Evolutionary conservation across 2,113 vertebrate species (phyloP), one percentile per base, ranked within the genome.

Genomic region (Ammodytes marinus): DNA sequence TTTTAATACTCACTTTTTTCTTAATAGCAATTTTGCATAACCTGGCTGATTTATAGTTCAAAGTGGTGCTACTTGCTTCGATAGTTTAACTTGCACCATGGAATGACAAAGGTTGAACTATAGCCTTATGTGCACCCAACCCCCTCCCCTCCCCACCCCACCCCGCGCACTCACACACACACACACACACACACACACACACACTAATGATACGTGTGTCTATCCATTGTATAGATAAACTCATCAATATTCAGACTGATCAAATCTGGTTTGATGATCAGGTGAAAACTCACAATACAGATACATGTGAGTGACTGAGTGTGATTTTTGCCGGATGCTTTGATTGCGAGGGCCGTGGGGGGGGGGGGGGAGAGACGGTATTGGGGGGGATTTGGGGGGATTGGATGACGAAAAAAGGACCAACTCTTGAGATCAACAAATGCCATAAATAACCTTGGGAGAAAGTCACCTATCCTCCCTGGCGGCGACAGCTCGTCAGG

Each of bases 401-500:
- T 3, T 50, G 55, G 59, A 86, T 17, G 73, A 82, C 4, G 10
- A 74, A 74, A 74, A 74, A 77, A 74, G 61, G 77, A 79, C 77
- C 57, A 60, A 80, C 63, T 74, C 40, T 42, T 67, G 93, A 95
- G 96, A 96, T 95, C 95, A 96, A 95, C 95, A 79, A 27, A 92
- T 91, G 91, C 94, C 94, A 95, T 91, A 93, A 94, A 95, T 92
- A 95, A 95, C 94, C 96, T 90, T 97, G 96, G 91, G 93, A 90
- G 93, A 96, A 27, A 96, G 96, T 97, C 96, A 96, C 95, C 95
- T 94, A 95, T 95, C 93, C 90, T 94, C 96, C 95, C 94, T 27
- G 94, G 95, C 87, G 90, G 94, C 92, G 91, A 97, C 97, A 96
- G 96, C 96, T 97, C 96, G 96, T 98, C 96, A 96, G 96, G 95